Conservation (phyloP, 2,888 invertebrate genomes). For the Dysmachus trigonus region DNA sequence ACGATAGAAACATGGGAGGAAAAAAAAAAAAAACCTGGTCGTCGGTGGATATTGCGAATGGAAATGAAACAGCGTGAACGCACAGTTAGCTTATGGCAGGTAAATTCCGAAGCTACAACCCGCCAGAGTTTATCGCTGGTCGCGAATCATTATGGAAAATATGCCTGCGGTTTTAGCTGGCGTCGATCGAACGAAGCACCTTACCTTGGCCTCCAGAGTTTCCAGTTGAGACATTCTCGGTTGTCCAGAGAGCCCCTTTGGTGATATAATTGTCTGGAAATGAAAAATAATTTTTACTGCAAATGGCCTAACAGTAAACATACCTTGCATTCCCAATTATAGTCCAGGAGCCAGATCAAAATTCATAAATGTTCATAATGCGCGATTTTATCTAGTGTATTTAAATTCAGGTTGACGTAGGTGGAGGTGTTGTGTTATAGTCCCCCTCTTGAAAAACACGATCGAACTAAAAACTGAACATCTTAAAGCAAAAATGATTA, state of each 20-base stretch:
- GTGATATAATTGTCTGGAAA: slow-evolving; percentile 58
- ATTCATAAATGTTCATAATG: not conserved
- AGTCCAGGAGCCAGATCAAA: not conserved
- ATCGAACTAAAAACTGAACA: no score
- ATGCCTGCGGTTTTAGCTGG: not conserved
- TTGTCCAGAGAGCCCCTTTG: slow-evolving; percentile 54
- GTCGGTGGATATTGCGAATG: not conserved
- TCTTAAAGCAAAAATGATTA: no score
- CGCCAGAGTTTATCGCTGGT: not conserved
- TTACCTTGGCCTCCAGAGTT: slow-evolving; percentile 74
- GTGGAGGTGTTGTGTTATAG: no score
- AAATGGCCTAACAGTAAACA: not conserved
- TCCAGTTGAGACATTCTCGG: slow-evolving; percentile 72
- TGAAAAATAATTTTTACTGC: slow-evolving; percentile 45
- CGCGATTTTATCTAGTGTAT: not conserved
- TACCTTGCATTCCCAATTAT: not conserved
- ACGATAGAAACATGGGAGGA: not conserved
- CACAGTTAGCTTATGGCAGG: slow-evolving; percentile 4
- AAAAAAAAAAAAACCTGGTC: not conserved
- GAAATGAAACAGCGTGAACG: not conserved
- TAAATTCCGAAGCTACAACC: not conserved
- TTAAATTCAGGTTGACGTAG: no score
- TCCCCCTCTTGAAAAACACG: no score
- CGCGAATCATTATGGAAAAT: slow-evolving; percentile 15
- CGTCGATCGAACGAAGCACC: slow-evolving; percentile 38